These are phyloP conservation scores for Brachionus manjavacas DNA, from an alignment of 1,140 invertebrate genomes.

Conservation along the genomic window DNA sequence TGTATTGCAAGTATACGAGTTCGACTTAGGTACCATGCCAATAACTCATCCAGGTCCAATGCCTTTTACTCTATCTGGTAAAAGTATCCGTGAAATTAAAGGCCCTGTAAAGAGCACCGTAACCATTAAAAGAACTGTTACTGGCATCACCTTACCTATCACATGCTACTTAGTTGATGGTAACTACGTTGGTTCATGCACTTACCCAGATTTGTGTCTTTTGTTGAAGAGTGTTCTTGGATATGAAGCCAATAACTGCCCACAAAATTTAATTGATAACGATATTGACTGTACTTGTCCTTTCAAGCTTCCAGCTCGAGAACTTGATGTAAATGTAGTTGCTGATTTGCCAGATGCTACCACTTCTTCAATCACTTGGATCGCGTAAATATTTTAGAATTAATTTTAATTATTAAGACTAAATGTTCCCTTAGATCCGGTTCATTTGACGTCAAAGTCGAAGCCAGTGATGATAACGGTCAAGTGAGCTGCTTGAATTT, in stretches of 20 bases:
- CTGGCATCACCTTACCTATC: constrained; percentile 10
- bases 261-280: constrained; percentile 1
- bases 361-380: not conserved
- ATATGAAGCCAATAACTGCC: not conserved
- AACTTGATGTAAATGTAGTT: not conserved
- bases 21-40: constrained; percentile 26
- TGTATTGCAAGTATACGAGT: not conserved
- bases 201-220: constrained; percentile 24
- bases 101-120: constrained; percentile 15
- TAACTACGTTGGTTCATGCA: constrained; percentile 29
- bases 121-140: not conserved
- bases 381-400: not conserved
- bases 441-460: constrained; percentile 3
- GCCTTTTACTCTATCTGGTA: not conserved
- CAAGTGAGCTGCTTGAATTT: not conserved
- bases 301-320: not conserved
- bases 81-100: constrained; percentile 7
- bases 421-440: not conserved
- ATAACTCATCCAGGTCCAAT: constrained; percentile 25
- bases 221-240: not conserved
- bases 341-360: constrained; percentile 38
- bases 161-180: constrained; percentile 39
- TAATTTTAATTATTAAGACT: not conserved
- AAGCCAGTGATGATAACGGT: not conserved
- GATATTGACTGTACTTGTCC: constrained; percentile 40